A percentile compares a stretch with the other conserved stretches of the same genome.
phyloP scores from a whole-genome alignment of 1,140 invertebrate species.

The Paralvinella palmiformis region DNA sequence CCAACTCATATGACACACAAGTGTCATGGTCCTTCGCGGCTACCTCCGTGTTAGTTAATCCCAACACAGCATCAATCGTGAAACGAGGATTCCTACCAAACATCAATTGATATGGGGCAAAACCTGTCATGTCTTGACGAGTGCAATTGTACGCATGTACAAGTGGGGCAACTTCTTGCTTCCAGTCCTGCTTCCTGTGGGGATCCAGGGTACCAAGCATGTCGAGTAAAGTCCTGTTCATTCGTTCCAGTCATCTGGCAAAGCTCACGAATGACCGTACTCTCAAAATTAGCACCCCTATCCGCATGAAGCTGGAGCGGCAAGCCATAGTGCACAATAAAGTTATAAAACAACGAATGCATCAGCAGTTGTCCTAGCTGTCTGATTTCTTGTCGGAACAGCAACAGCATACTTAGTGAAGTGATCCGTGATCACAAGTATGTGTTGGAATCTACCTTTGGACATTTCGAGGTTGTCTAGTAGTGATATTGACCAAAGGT shows the following conservation, averaged over 20 bases:
- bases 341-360: slow-evolving; percentile 34
- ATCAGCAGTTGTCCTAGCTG: slow-evolving; percentile 39
- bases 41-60: not conserved
- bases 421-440: slow-evolving; percentile 39
- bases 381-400: slow-evolving; percentile 42
- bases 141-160: slow-evolving; percentile 22
- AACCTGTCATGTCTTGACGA: slow-evolving; percentile 23
- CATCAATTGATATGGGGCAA: slow-evolving; percentile 28
- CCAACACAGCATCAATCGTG: slow-evolving; percentile 22
- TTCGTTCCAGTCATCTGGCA: slow-evolving; percentile 17
- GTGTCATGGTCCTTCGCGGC: not conserved
- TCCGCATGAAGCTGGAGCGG: slow-evolving; percentile 42
- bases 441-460: slow-evolving; percentile 16
- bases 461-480: not conserved
- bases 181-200: slow-evolving; percentile 15
- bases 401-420: slow-evolving; percentile 47
- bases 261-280: slow-evolving; percentile 21
- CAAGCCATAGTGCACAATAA: slow-evolving; percentile 41
- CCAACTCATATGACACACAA: not conserved
- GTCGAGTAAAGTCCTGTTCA: slow-evolving; percentile 23
- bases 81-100: slow-evolving; percentile 30
- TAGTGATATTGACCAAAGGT: not conserved
- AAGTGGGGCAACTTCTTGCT: slow-evolving; percentile 9
- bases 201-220: slow-evolving; percentile 22
- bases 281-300: slow-evolving; percentile 32